Evolutionary conservation across 2,797 vertebrate genomes (phyloP), one percentile per base, ranked within the genome.

Genomic region (Nyctalus aviator): DNA sequence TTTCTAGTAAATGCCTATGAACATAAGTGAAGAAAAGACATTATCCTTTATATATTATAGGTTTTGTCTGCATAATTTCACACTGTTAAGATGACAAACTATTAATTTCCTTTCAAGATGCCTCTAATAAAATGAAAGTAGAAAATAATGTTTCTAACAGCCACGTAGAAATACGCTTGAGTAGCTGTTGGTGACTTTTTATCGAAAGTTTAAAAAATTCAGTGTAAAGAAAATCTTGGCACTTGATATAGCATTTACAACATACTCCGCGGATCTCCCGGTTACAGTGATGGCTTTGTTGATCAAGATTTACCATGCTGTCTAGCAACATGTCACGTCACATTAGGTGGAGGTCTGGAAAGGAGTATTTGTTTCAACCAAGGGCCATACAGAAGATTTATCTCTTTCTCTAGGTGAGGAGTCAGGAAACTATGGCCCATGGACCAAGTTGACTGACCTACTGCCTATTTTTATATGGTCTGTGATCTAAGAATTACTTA

Each of bases 141-240:
- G 64, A 77, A 89, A 53, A 44, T 90, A 84, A 96, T 83, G 90
- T 85, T 92, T 89, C 88, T 93, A 96, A 50, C 92, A 93, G 87
- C 96, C 41, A 84, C 84, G 72, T 91, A 88, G 96, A 97, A 95
- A 96, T 93, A 87, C 35, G 92, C 62, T 96, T 68, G 91, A 96
- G 88, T 95, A 88, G 86, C 95, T 95, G 62, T 82, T 55, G 76
- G 95, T 97, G 95, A 97, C 94, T 95, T 97, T 97, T 97, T 93
- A 92, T 96, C 27, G 5, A 96, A 97, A 97, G 95, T 97, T 97
- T 97, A 96, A 97, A 95, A 95, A 95, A 97, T 97, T 90, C 96
- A 94, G 93, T 72, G 95, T 96, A 62, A 95, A 96, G 95, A 68
- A 88, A 95, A 94, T 95, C 86, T 87, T 97, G 97, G 93, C 95